Percentiles rank a stretch among this genome's conserved stretches.
phyloP scores from a whole-genome alignment of 2,888 invertebrate genomes.

The Ophion costatus region DNA sequence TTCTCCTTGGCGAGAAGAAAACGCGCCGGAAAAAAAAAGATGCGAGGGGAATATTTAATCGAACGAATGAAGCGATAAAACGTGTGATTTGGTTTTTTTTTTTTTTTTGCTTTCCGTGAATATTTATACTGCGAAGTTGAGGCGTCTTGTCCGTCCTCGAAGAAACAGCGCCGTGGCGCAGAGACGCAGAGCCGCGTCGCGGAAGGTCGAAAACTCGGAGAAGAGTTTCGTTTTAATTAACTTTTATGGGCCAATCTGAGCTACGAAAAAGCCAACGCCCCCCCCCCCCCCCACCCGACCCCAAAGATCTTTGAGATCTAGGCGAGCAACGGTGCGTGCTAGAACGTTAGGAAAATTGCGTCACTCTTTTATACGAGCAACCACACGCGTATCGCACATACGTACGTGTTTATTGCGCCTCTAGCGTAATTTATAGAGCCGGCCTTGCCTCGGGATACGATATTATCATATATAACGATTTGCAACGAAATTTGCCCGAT shows the following conservation, averaged over 20 bases:
- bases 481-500: neutral
- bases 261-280: neutral
- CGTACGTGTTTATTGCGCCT: neutral
- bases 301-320: neutral
- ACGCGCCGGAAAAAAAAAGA: too few relatives aligned
- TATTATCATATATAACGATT: neutral
- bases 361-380: neutral
- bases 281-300: too few relatives aligned
- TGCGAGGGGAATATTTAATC: too few relatives aligned
- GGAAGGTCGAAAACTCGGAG: conserved; percentile 27
- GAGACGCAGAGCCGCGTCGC: neutral
- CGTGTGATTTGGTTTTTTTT: too few relatives aligned
- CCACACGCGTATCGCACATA: neutral
- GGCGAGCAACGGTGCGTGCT: neutral
- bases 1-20: too few relatives aligned
- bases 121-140: too few relatives aligned
- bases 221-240: conserved; percentile 10
- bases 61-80: too few relatives aligned
- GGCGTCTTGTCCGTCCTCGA: too few relatives aligned
- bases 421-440: neutral
- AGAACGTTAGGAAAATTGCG: conserved; percentile 10
- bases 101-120: too few relatives aligned
- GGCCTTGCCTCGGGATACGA: neutral
- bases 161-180: neutral
- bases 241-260: conserved; percentile 4